Evolutionary conservation across 2,797 vertebrate species (phyloP).

Genomic region (Catharus ustulatus): DNA sequence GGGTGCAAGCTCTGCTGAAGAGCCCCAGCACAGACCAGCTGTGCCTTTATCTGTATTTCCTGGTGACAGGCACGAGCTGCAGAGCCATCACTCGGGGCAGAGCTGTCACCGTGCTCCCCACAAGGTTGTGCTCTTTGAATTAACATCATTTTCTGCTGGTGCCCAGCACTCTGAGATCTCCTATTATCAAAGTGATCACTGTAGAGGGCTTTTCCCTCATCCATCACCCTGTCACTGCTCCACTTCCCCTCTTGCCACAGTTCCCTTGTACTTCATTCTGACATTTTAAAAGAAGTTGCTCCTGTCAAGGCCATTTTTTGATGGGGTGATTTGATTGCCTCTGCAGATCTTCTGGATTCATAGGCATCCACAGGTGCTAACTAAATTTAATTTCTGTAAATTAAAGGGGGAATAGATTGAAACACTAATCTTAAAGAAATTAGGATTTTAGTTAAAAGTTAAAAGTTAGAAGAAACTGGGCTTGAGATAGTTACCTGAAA

Average conservation of each 20-base stretch:
- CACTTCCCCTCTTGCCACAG: background rate
- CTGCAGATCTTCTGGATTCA: background rate
- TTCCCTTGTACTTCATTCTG: background rate
- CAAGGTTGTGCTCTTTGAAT: slow-evolving; percentile 1
- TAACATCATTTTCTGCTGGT: background rate
- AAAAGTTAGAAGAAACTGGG: no score
- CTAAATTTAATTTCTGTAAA: background rate
- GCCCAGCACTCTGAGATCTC: background rate
- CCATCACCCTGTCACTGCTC: background rate
- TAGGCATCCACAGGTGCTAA: background rate
- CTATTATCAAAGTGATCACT: background rate
- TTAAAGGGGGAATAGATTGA: background rate
- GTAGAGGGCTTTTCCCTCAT: background rate
- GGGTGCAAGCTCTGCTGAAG: slow-evolving; percentile 3
- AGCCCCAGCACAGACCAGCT: background rate
- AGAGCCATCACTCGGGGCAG: background rate
- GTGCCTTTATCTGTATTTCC: background rate
- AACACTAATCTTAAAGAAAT: no score
- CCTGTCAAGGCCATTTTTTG: background rate
- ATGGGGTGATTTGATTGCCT: background rate
- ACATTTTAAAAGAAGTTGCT: background rate
- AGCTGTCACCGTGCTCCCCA: background rate
- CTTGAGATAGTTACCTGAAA: no score
- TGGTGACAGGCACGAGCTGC: slow-evolving; percentile 24
- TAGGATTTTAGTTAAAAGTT: no score